Evolutionary conservation across 2,888 invertebrate species (phyloP).

Genomic region (Heterodera filipjevi): DNA sequence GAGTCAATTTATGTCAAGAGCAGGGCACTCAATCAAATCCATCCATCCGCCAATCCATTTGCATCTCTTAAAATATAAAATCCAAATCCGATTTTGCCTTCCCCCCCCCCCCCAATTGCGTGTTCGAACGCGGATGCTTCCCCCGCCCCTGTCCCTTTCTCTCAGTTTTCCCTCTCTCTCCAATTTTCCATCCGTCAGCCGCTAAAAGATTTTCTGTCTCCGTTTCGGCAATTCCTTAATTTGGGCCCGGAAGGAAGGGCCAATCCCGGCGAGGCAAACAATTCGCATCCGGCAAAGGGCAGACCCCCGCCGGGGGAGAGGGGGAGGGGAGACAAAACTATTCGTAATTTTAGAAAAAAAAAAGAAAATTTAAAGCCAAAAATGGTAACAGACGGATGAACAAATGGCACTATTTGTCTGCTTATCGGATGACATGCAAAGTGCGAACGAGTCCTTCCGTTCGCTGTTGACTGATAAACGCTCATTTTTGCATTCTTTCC

Average conservation of each 20-base stretch:
- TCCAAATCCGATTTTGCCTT: slow-evolving; percentile 1
- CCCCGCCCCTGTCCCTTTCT: background rate
- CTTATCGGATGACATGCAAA: too few species aligned
- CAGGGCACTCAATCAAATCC: background rate
- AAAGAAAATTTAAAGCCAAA: background rate
- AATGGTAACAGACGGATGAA: background rate
- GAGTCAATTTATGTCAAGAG: slow-evolving; percentile 10
- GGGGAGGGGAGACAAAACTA: background rate
- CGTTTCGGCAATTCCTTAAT: slow-evolving; percentile 9
- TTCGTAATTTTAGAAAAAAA: background rate
- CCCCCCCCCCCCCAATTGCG: background rate
- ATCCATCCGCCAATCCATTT: background rate
- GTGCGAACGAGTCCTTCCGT: too few species aligned
- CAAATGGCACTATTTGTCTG: background rate
- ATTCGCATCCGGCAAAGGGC: background rate
- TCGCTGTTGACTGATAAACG: too few species aligned
- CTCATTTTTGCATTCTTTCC: too few species aligned
- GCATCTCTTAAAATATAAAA: background rate
- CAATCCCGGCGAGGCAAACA: background rate
- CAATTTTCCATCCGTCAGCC: background rate
- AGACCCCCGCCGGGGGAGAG: too few species aligned
- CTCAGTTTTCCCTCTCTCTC: background rate
- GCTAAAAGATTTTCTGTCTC: background rate
- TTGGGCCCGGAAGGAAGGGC: background rate
- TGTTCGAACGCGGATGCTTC: background rate